phyloP scores from a whole-genome alignment of 2,113 vertebrate genomes.

The Brachypodius melanocephalos region DNA sequence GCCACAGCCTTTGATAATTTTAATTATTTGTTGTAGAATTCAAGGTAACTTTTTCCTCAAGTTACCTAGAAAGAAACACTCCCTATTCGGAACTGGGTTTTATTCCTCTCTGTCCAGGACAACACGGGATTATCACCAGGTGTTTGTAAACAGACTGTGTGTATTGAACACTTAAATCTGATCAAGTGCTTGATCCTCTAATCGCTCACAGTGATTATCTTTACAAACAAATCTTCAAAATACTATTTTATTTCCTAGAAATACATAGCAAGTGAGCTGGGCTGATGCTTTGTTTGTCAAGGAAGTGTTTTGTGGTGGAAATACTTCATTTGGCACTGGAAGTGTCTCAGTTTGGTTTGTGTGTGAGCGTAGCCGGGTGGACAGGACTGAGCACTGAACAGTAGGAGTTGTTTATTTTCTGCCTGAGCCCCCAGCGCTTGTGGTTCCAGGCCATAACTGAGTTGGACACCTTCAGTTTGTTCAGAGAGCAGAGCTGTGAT shows the following conservation, averaged over 20 bases:
- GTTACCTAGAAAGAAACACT: not conserved
- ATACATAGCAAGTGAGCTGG: not conserved
- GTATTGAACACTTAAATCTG: not conserved
- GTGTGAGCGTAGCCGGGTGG: not conserved
- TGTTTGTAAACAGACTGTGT: not conserved
- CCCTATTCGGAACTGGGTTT: not conserved
- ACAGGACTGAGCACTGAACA: accelerated
- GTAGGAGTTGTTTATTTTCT: not conserved
- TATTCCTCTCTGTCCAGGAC: not conserved
- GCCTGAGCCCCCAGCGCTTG: not conserved
- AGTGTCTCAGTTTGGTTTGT: not conserved
- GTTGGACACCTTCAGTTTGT: not conserved
- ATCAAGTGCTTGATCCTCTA: not conserved
- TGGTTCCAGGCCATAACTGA: accelerated
- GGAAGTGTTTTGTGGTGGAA: not conserved
- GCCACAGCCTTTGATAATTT: too few relatives aligned
- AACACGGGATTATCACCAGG: not conserved
- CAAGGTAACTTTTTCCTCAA: not conserved
- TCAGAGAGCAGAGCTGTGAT: not conserved
- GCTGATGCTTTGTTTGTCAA: not conserved
- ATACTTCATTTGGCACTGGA: not conserved
- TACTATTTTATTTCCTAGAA: not conserved
- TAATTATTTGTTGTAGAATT: not conserved
- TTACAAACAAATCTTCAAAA: not conserved
- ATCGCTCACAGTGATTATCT: not conserved